A percentile compares a stretch with the other conserved stretches of the same genome.
These are phyloP conservation scores for Apis dorsata DNA, from an alignment of 1,140 invertebrate species.

Conservation along the genomic window DNA sequence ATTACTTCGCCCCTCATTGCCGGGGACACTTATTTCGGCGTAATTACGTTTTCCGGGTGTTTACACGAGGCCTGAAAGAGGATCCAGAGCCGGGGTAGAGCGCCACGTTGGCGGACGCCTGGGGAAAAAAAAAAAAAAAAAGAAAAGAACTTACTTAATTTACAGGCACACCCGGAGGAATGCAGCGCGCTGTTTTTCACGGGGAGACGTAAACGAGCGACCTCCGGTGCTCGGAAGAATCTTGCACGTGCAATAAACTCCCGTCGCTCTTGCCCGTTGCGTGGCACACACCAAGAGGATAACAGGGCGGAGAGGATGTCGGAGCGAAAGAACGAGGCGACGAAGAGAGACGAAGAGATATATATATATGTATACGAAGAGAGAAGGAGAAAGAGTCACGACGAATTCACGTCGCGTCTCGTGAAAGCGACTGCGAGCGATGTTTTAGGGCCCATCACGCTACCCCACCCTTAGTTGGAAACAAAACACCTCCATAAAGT, in stretches of 20 bases:
- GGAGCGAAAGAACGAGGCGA: too few species aligned
- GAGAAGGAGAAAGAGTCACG: conserved; percentile 1
- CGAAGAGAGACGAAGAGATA: background rate
- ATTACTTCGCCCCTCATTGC: conserved; percentile 22
- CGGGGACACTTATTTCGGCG: conserved; percentile 32
- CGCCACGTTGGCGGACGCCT: background rate
- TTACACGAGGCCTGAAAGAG: conserved; percentile 24
- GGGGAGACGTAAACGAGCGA: conserved; percentile 57
- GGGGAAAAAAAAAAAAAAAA: too few species aligned
- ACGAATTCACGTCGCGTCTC: conserved; percentile 69
- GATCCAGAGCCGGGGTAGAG: background rate
- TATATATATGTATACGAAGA: background rate
- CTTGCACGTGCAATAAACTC: conserved; percentile 61
- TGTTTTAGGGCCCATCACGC: conserved; percentile 65
- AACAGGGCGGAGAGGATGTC: background rate
- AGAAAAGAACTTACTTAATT: conserved; percentile 30
- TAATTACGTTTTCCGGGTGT: conserved; percentile 42
- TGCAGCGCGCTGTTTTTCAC: conserved; percentile 57
- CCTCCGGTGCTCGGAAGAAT: conserved; percentile 47
- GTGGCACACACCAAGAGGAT: background rate
- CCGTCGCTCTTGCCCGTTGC: conserved; percentile 1
- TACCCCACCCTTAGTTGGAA: conserved; percentile 47
- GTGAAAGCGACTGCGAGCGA: conserved; percentile 76
- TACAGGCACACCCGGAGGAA: conserved; percentile 36
- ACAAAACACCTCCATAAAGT: conserved; percentile 74